Conservation (phyloP, 2,888 invertebrate genomes). For the Eledone cirrhosa region DNA sequence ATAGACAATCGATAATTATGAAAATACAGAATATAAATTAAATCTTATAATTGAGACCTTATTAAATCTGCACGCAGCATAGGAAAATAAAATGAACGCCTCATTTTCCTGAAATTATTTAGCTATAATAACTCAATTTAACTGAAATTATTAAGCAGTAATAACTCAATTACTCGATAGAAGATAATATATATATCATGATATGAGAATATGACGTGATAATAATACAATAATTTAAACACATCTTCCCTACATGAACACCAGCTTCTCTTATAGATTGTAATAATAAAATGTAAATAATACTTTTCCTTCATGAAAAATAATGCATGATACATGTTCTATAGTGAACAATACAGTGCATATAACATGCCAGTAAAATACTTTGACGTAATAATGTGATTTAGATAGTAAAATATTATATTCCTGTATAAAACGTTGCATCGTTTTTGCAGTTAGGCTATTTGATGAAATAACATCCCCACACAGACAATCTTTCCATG, state of each 20-base stretch:
- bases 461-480: neutral
- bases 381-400: neutral
- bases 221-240: no score
- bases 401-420: neutral
- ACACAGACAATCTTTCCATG: neutral
- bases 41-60: no score
- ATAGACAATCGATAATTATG: no score
- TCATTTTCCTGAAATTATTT: no score
- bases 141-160: no score
- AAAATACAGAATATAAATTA: no score
- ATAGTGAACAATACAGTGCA: neutral
- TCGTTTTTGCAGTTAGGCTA: neutral
- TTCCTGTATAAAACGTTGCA: neutral
- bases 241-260: neutral
- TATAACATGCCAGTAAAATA: neutral
- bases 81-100: no score
- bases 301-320: neutral
- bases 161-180: no score
- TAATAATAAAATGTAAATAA: conserved; percentile 1
- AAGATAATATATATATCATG: no score
- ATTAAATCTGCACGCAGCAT: no score
- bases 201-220: no score
- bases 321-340: neutral
- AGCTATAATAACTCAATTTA: no score
- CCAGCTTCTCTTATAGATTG: neutral